A percentile compares a stretch with the other conserved stretches of the same genome.
Conservation (phyloP, 2,888 invertebrate genomes). For the Trichopoda pennipes region DNA sequence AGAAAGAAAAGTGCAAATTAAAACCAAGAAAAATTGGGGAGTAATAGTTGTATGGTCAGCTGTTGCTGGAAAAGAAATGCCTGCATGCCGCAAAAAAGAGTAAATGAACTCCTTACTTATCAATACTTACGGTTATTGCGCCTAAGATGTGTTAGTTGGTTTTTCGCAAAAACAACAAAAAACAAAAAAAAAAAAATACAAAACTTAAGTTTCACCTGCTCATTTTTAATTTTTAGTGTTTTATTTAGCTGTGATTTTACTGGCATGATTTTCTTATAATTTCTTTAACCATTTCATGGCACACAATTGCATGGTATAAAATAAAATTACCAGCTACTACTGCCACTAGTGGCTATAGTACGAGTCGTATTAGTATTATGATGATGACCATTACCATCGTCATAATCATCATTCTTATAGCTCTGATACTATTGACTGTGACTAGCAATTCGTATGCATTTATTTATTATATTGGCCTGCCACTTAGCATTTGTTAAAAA, state of each 20-base stretch:
- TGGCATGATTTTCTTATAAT: slow-evolving; percentile 54
- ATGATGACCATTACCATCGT: slow-evolving; percentile 23
- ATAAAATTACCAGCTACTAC: slow-evolving; percentile 40
- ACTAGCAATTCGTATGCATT: slow-evolving; percentile 31
- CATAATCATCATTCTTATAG: slow-evolving; percentile 30
- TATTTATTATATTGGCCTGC: slow-evolving; percentile 41
- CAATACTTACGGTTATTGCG: slow-evolving; percentile 55
- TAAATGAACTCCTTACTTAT: slow-evolving; percentile 51
- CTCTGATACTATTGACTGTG: slow-evolving; percentile 32
- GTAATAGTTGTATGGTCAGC: slow-evolving; percentile 61
- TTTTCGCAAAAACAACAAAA: slow-evolving; percentile 53
- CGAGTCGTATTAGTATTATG: slow-evolving; percentile 9
- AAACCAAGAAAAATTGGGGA: slow-evolving; percentile 56
- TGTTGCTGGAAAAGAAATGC: slow-evolving; percentile 27
- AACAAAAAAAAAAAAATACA: slow-evolving; percentile 22
- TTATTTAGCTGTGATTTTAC: slow-evolving; percentile 64
- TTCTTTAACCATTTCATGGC: slow-evolving; percentile 36
- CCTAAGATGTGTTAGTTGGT: slow-evolving; percentile 49
- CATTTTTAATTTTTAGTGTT: slow-evolving; percentile 68
- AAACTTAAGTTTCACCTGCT: slow-evolving; percentile 66
- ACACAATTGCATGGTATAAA: slow-evolving; percentile 46
- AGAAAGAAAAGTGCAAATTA: slow-evolving; percentile 33
- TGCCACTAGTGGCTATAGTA: slow-evolving; percentile 24
- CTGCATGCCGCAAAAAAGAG: slow-evolving; percentile 45
- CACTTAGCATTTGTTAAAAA: slow-evolving; percentile 24